A percentile compares a stretch with the other conserved stretches of the same genome.
These are phyloP conservation scores for Jaculus jaculus DNA, from an alignment of 2,113 vertebrate genomes.

Conservation along the genomic window DNA sequence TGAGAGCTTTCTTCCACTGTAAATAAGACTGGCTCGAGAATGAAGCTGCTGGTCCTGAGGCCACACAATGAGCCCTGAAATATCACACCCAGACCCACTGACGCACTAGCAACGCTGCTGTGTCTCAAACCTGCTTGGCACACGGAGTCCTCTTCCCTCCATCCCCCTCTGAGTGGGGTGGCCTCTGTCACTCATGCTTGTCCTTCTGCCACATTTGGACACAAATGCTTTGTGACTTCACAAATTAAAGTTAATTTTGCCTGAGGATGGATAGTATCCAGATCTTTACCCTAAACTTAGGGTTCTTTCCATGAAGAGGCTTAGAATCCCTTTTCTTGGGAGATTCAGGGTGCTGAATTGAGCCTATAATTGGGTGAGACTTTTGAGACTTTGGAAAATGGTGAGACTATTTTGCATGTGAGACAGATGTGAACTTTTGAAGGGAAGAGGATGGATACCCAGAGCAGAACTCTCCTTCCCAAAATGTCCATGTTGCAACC, in stretches of 20 bases:
- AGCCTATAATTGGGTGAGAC: fast-evolving
- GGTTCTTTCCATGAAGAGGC: not conserved
- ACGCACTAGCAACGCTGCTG: not conserved
- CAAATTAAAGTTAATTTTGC: not conserved
- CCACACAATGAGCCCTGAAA: fast-evolving
- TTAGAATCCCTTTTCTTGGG: not conserved
- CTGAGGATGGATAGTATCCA: not conserved
- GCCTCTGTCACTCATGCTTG: fast-evolving
- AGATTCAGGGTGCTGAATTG: not conserved
- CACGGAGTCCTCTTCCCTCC: not conserved
- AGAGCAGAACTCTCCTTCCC: fast-evolving
- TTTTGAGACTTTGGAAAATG: not conserved
- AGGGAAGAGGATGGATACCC: not conserved
- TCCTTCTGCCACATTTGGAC: not conserved
- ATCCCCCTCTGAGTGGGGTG: not conserved
- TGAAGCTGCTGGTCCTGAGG: too few relatives aligned
- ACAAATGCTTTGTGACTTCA: not conserved
- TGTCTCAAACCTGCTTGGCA: not conserved
- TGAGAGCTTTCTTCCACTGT: not conserved
- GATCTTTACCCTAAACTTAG: not conserved
- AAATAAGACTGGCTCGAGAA: not conserved
- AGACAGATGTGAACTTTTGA: not conserved
- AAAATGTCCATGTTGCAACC: fast-evolving
- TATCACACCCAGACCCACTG: fast-evolving
- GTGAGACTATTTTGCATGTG: not conserved